Evolutionary conservation across 2,113 vertebrate genomes (phyloP).

Genomic region (Alligator sinensis): DNA sequence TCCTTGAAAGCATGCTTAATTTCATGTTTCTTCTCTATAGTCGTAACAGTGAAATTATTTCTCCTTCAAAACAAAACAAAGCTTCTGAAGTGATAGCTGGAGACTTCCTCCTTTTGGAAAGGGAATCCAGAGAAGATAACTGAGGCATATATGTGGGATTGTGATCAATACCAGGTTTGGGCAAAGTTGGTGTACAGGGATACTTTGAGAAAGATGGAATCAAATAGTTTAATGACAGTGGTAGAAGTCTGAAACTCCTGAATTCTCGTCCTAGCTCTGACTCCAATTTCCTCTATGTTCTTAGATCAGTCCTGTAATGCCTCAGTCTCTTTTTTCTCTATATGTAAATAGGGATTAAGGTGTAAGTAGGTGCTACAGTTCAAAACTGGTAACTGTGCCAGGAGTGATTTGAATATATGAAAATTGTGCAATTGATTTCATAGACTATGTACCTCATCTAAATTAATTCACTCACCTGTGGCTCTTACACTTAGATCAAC

Average conservation of each 20-base stretch:
- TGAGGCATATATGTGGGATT: background rate
- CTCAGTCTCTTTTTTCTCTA: background rate
- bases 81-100: background rate
- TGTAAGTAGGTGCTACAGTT: background rate
- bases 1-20: background rate
- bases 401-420: background rate
- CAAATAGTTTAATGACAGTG: background rate
- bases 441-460: too few species aligned
- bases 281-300: background rate
- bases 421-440: too few species aligned
- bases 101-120: background rate
- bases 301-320: background rate
- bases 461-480: too few species aligned
- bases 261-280: background rate
- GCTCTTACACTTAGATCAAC: too few species aligned
- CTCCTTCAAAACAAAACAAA: background rate
- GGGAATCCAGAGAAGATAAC: background rate
- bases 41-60: background rate
- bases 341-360: background rate
- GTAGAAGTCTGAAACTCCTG: background rate
- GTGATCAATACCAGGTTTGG: rapidly evolving
- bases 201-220: background rate
- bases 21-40: background rate
- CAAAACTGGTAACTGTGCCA: background rate
- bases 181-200: background rate